Percentiles rank a stretch among this genome's conserved stretches.
phyloP scores from a whole-genome alignment of 37 sponge, comb jelly and placozoan genomes.

The Spongia lamella region DNA sequence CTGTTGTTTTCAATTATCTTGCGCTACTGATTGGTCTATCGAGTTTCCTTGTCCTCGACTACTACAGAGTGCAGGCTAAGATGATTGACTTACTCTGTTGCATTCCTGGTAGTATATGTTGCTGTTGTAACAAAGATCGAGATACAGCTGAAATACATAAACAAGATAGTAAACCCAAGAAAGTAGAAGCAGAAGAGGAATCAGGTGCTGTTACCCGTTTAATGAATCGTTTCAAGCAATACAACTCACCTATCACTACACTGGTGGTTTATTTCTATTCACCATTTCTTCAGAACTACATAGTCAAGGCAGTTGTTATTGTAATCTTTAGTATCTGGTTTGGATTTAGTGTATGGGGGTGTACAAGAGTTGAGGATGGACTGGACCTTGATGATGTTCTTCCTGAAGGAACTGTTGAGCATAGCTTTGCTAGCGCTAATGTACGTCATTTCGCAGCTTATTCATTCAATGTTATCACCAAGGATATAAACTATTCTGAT shows the following conservation, averaged over 20 bases:
- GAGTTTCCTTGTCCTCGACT: conserved; percentile 20
- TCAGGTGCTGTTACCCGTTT: too few relatives aligned
- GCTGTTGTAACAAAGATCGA: too few relatives aligned
- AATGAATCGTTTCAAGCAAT: too few relatives aligned
- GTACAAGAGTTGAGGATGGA: conserved; percentile 27
- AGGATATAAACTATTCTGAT: conserved; percentile 19
- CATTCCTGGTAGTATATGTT: not conserved
- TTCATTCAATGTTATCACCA: conserved; percentile 16
- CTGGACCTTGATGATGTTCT: conserved; percentile 32
- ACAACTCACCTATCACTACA: conserved; percentile 5
- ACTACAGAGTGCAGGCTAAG: conserved; percentile 4
- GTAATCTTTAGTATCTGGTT: conserved; percentile 8
- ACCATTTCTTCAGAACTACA: conserved; percentile 21
- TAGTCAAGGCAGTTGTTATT: conserved; percentile 27
- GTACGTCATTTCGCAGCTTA: conserved; percentile 22
- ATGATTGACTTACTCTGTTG: conserved; percentile 29
- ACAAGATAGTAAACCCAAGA: too few relatives aligned
- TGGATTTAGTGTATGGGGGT: conserved; percentile 1
- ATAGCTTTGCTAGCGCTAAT: conserved; percentile 19
- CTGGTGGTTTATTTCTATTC: conserved; percentile 24
- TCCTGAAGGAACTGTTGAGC: conserved; percentile 27
- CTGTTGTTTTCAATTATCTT: conserved; percentile 40
- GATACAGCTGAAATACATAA: too few relatives aligned
- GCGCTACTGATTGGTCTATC: conserved; percentile 28
- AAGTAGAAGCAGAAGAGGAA: too few relatives aligned